phyloP scores from a whole-genome alignment of 2,113 vertebrate species.

The Bos javanicus region DNA sequence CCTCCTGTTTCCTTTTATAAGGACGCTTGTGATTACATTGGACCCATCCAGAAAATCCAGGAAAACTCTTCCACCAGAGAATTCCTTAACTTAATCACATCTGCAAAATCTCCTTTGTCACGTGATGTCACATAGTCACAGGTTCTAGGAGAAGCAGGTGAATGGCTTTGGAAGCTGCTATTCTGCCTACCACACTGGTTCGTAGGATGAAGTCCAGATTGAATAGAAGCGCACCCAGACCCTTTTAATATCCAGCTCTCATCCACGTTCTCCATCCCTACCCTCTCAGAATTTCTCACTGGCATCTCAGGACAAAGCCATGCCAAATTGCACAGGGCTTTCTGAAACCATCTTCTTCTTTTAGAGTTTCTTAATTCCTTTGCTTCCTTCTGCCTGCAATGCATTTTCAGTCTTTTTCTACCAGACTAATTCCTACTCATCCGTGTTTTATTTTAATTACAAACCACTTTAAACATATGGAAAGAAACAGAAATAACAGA shows the following conservation, averaged over 20 bases:
- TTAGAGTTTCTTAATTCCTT: background rate
- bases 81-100: background rate
- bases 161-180: accelerated
- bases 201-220: background rate
- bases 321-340: background rate
- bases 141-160: accelerated
- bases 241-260: background rate
- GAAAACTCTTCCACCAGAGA: background rate
- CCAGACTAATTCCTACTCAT: conserved; percentile 65
- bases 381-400: background rate
- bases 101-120: background rate
- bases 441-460: conserved; percentile 70
- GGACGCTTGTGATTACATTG: background rate
- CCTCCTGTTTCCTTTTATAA: background rate
- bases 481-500: conserved; percentile 50
- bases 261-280: accelerated
- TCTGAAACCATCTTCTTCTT: background rate
- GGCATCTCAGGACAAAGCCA: background rate
- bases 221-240: no score
- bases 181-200: background rate
- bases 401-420: conserved; percentile 54
- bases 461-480: conserved; percentile 68
- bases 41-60: background rate
- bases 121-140: background rate
- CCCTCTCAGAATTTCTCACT: background rate